Conservation (phyloP, 2,888 invertebrate genomes). For the Bhutanitis thaidina region DNA sequence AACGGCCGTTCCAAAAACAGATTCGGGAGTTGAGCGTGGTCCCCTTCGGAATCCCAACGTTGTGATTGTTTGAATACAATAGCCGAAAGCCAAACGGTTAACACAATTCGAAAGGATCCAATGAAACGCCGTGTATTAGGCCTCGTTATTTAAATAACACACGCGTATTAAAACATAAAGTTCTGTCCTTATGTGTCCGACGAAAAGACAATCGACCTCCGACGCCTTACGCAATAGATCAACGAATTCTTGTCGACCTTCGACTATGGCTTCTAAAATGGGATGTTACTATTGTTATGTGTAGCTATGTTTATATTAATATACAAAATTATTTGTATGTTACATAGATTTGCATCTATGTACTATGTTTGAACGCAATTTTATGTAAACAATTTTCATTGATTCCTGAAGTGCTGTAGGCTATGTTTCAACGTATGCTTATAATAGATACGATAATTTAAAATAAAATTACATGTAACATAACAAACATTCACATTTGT, state of each 20-base stretch:
- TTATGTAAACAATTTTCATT: too few relatives aligned
- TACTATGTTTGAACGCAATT: too few relatives aligned
- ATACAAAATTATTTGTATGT: too few relatives aligned
- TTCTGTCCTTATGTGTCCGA: neutral
- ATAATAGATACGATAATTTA: too few relatives aligned
- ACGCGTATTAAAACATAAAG: neutral
- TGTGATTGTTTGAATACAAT: conserved; percentile 12
- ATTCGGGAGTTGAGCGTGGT: neutral
- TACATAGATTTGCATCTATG: too few relatives aligned
- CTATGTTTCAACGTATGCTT: too few relatives aligned
- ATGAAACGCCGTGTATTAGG: neutral
- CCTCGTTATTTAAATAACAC: neutral
- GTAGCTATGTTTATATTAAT: neutral
- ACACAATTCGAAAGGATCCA: neutral
- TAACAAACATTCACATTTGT: too few relatives aligned
- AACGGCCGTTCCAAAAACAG: neutral
- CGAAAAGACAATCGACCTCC: neutral
- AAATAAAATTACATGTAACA: too few relatives aligned
- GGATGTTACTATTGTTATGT: neutral
- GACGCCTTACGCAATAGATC: neutral
- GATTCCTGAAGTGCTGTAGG: too few relatives aligned
- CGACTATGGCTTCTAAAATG: neutral
- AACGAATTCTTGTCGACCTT: neutral
- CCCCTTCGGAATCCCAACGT: conserved; percentile 1
- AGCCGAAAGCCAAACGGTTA: neutral